Conservation (phyloP, 2,113 vertebrate genomes). For the Monarcha castaneiventris region DNA sequence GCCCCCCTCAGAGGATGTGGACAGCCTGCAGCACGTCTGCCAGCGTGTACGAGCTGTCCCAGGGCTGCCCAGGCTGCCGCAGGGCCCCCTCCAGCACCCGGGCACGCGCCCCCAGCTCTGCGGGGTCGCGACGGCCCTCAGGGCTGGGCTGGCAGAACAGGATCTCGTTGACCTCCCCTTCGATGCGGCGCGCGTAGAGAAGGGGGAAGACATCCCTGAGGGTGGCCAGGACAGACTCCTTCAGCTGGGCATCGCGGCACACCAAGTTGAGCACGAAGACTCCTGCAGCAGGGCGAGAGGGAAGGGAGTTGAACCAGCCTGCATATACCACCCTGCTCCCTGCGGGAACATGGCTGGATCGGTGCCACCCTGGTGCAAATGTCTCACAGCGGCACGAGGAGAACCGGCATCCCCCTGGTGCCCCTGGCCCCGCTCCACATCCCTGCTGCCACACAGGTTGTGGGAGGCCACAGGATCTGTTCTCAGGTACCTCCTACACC, state of each 20-base stretch:
- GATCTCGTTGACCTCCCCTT: conserved; percentile 91
- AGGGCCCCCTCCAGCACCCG: conserved; percentile 78
- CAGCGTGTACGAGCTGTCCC: conserved; percentile 77
- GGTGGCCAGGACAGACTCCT: conserved; percentile 77
- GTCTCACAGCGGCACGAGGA: rapidly evolving
- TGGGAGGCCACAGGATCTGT: not conserved
- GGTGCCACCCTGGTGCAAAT: not conserved
- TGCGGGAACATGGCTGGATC: rapidly evolving
- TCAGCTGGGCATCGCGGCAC: conserved; percentile 83
- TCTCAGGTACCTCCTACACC: not conserved
- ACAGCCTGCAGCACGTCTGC: conserved; percentile 83
- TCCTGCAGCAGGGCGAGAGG: conserved; percentile 67
- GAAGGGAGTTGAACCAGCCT: not conserved
- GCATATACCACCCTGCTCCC: rapidly evolving
- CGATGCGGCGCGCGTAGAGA: conserved; percentile 79
- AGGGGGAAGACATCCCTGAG: conserved; percentile 79
- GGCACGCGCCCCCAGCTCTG: conserved; percentile 72
- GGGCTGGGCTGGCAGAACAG: conserved; percentile 75
- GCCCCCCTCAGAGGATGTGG: conserved; percentile 74
- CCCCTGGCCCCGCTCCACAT: not conserved
- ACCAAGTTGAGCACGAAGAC: conserved; percentile 93
- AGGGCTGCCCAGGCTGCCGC: conserved; percentile 51
- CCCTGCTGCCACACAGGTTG: rapidly evolving
- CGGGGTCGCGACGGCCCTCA: not conserved
- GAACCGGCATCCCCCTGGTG: rapidly evolving